Conservation (phyloP, 2,113 vertebrate species). For the Xiphophorus hellerii region DNA sequence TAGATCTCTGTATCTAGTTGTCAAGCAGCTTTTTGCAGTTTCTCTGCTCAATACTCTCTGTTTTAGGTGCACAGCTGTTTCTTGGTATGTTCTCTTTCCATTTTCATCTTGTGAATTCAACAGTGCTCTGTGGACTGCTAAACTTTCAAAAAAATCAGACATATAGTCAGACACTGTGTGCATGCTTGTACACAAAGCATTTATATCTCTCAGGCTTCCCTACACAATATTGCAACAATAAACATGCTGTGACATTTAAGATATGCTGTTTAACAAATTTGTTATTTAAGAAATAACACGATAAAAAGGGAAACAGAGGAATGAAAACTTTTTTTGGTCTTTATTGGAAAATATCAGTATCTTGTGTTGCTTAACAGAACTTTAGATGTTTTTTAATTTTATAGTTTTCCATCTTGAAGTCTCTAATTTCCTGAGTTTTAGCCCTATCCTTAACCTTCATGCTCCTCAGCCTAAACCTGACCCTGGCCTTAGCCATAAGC, state of each 20-base stretch:
- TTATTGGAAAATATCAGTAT: background rate
- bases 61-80: too few species aligned
- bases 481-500: background rate
- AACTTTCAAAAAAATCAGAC: too few species aligned
- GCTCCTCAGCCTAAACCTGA: background rate
- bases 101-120: too few species aligned
- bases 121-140: too few species aligned
- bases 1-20: too few species aligned
- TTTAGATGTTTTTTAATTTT: background rate
- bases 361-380: background rate
- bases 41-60: too few species aligned
- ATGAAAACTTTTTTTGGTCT: background rate
- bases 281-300: too few species aligned
- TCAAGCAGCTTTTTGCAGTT: too few species aligned
- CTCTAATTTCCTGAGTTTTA: conserved; percentile 3
- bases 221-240: background rate
- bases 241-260: background rate
- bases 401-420: background rate
- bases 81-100: too few species aligned
- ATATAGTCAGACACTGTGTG: background rate
- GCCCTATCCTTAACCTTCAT: background rate
- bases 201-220: background rate
- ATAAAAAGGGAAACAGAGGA: background rate
- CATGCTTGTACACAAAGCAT: background rate
- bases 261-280: background rate